Base-by-base conservation (phyloP, 2,113 vertebrate species). In the Corythornis madagascariensis region DNA sequence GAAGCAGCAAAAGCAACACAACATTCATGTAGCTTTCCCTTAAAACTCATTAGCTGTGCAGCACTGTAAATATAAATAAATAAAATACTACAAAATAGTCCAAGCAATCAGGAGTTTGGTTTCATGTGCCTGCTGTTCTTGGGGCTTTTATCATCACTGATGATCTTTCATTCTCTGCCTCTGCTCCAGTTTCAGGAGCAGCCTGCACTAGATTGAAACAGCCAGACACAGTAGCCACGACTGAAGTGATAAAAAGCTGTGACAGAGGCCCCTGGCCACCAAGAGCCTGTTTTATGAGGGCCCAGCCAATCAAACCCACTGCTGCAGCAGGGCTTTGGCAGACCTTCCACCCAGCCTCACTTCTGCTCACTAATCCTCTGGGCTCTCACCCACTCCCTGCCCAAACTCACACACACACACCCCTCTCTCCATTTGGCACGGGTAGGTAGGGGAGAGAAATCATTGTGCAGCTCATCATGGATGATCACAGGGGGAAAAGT, bases 341-440 rank as follows among this genome's bases (percentile, higher is more conserved):
- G 19, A 73, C 8, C 35, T 59, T 57, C 47, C 35, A 80, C 31
- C 40, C 40, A 18, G 38, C 13, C 19, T 26, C 33, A 25, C 38
- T 28, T 42, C 19, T 24, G 19, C 17, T 63, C 38, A 4, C 28
- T 15, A 2, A 12, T 53, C n/a, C 48, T 53, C 5, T 10, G 24
- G 16, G 35, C 20, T 28, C 48, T 70, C 43, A 20, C 25, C 19
- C 9, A 1, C 26, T 50, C 60, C 29, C 21, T 72, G 42, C 31
- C 50, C 42, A 24, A 56, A 69, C 47, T 5, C 53, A 20, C 19
- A 5, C 11, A 31, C 21, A 5, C 11, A 13, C 9, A 31, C 19
- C 48, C 2, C 13, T 26, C 28, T 13, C 13, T 55, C 42, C 16
- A 29, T 17, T 15, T 6, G 1, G 11, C 16, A 48, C 0, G 0